Percentiles rank a stretch among this genome's conserved stretches.
These are phyloP conservation scores for Tineola bisselliella DNA, from an alignment of 2,888 invertebrate genomes.

Conservation along the genomic window DNA sequence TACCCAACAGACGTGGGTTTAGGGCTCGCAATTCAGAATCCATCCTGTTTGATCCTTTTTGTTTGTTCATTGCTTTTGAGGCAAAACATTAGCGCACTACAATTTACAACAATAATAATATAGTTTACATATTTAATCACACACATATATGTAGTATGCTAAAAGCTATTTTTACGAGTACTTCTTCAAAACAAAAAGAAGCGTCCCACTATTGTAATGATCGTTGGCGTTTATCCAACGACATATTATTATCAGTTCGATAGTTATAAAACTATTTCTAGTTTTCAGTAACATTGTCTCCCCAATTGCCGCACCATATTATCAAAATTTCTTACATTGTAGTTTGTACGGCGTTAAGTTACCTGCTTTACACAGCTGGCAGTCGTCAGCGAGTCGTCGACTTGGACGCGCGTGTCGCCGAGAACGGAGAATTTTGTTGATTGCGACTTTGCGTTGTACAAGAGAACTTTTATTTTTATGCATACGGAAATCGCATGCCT, in stretches of 20 bases:
- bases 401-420: background rate
- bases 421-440: background rate
- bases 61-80: too few species aligned
- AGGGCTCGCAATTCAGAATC: too few species aligned
- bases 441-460: background rate
- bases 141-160: too few species aligned
- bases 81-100: too few species aligned
- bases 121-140: too few species aligned
- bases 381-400: background rate
- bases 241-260: background rate
- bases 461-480: background rate
- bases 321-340: background rate
- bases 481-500: conserved; percentile 8
- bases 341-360: background rate
- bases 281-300: background rate
- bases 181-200: background rate
- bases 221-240: background rate
- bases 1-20: too few species aligned
- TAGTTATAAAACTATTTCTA: background rate
- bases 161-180: too few species aligned
- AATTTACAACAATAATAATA: too few species aligned
- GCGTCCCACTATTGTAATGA: background rate
- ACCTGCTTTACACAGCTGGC: background rate
- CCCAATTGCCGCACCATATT: background rate
- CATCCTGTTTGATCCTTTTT: too few species aligned